Base-by-base conservation (phyloP, 2,888 invertebrate species). In the Plagodis pulveraria region DNA sequence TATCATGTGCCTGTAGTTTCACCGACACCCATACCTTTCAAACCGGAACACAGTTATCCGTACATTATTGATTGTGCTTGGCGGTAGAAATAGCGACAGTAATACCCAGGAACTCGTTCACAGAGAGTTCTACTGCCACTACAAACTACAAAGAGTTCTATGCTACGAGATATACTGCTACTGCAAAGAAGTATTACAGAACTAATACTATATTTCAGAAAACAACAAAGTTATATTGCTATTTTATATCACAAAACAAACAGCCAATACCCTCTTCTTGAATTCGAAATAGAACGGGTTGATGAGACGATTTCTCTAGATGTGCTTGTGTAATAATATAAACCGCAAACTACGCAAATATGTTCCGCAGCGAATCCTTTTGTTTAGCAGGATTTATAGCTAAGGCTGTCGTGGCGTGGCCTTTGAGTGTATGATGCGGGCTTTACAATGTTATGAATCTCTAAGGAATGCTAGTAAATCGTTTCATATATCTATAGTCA, bases 281-380 rank as follows among this genome's bases (percentile, higher is more conserved):
- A 66, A 59, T 63, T 67, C 58, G 48, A 64, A 56, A 66, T 46
- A 71, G 64, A 71, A 72, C 67, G 66, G 67, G 71, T 72, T 76
- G 77, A 81, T 78, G 80, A 76, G 73, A 68, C 74, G 74, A 84
- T 85, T 83, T 83, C 77, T 77, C 67, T 63, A 76, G 71, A 61
- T 60, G 63, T 67, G 73, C 72, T 77, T 74, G 70, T 74, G 45
- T 61, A 56, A 56, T 52, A 22, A 76, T 77, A 77, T 79, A 81
- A 86, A 83, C 81, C 83, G 72, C 85, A 83, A 84, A 80, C 77
- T 82, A 81, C 79, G 76, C 73, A 78, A 82, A 83, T 80, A 63
- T 66, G 74, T 81, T 77, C 72, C 73, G 71, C 63, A 65, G 70
- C 68, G 71, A 72, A 75, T 77, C 77, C 76, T 81, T 84, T 85